Conservation (phyloP, 2,113 vertebrate genomes). For the Phaetusa simplex region DNA sequence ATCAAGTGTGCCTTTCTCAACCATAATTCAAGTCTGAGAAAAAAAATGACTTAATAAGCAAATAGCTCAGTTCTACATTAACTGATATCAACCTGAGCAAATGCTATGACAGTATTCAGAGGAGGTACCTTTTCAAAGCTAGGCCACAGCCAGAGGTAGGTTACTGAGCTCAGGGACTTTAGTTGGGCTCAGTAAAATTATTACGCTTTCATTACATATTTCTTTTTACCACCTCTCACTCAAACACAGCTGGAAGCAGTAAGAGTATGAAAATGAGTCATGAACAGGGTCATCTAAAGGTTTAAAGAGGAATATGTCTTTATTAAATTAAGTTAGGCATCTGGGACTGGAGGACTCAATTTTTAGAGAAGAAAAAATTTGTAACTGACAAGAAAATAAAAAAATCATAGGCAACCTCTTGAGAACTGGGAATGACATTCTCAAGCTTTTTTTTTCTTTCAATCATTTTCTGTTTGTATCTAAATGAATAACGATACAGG, state of each 20-base stretch:
- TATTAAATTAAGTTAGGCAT: not conserved
- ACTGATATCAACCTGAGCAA: not conserved
- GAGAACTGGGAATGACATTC: not conserved
- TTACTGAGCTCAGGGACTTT: not conserved
- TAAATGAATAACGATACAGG: not conserved
- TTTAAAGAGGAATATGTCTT: not conserved
- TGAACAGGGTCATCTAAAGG: not conserved
- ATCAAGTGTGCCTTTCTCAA: not conserved
- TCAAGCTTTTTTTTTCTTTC: not conserved
- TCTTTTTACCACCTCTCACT: not conserved
- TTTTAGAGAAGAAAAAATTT: not conserved
- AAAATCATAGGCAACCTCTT: not conserved
- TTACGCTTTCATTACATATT: not conserved
- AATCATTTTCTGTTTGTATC: not conserved
- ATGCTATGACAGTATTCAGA: not conserved
- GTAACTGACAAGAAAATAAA: not conserved
- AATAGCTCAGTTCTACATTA: not conserved
- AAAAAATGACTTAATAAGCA: not conserved
- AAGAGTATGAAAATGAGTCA: not conserved
- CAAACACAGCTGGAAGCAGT: not conserved
- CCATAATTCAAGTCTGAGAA: not conserved
- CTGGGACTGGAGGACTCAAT: not conserved
- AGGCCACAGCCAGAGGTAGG: not conserved
- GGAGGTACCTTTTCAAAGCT: not conserved
- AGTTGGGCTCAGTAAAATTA: not conserved